These are phyloP conservation scores for Phocoena sinus DNA, from an alignment of 2,113 vertebrate species.

Conservation along the genomic window DNA sequence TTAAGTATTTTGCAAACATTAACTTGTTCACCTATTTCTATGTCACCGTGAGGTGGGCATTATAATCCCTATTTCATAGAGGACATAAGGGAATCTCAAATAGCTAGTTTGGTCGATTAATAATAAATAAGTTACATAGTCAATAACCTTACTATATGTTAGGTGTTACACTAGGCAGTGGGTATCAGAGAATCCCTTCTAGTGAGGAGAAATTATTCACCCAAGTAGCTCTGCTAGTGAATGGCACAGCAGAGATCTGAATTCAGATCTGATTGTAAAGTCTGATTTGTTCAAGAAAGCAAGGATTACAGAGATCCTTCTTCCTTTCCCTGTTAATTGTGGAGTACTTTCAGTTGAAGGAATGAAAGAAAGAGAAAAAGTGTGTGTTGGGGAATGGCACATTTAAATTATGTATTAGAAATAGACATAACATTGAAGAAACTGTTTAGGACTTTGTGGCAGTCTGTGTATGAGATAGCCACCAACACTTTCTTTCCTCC, in stretches of 20 bases:
- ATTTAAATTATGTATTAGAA: neutral
- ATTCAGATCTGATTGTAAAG: neutral
- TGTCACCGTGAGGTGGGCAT: neutral
- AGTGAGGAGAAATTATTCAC: neutral
- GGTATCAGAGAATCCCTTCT: neutral
- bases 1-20: neutral
- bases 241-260: neutral
- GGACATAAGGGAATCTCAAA: neutral
- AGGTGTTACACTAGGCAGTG: neutral
- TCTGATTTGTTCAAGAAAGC: neutral
- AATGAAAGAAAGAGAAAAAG: neutral
- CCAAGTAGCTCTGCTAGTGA: neutral
- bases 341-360: neutral
- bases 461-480: neutral
- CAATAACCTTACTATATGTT: neutral
- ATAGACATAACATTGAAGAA: neutral
- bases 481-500: neutral
- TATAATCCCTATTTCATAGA: neutral
- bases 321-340: neutral
- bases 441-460: neutral
- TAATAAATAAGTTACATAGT: neutral
- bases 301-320: neutral
- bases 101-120: neutral
- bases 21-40: neutral
- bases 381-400: neutral